Evolutionary conservation across 92 coral and sea anemone species (phyloP).

Genomic region (Zoanthus solanderi): DNA sequence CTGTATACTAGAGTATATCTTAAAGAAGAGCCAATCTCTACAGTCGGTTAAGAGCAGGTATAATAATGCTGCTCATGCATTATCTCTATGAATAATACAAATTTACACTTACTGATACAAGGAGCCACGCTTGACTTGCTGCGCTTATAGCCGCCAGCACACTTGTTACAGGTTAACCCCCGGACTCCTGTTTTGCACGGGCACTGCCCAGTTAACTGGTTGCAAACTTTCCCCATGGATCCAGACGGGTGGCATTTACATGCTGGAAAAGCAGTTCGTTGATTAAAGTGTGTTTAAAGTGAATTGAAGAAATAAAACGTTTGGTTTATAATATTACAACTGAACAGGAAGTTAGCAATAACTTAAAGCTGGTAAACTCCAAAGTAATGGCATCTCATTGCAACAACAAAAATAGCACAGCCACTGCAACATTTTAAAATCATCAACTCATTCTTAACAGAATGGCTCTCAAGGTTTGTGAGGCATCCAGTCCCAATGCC

Average conservation of each 20-base stretch:
- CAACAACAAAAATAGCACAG: no score
- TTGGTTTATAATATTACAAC: no score
- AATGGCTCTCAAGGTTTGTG: no score
- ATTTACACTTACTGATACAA: conserved; percentile 33
- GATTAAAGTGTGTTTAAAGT: not conserved
- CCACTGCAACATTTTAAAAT: no score
- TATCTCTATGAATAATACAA: not conserved
- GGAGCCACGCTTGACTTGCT: conserved; percentile 45
- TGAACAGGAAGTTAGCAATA: no score
- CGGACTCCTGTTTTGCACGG: conserved; percentile 81
- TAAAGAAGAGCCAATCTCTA: not conserved
- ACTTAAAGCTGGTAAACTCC: no score
- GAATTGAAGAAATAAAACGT: not conserved
- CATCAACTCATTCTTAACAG: no score
- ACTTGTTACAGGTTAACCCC: conserved; percentile 80
- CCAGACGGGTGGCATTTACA: conserved; percentile 85
- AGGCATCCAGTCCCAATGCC: no score
- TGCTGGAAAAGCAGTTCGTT: conserved; percentile 49
- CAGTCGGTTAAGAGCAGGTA: not conserved
- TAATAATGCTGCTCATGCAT: not conserved
- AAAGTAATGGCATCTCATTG: no score
- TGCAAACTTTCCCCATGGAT: conserved; percentile 72
- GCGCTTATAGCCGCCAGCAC: conserved; percentile 65
- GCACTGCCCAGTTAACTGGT: conserved; percentile 79
- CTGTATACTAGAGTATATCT: no score